A percentile compares a stretch with the other conserved stretches of the same genome.
Evolutionary conservation across 2,113 vertebrate species (phyloP).

Genomic region (Leucopternis melanops): DNA sequence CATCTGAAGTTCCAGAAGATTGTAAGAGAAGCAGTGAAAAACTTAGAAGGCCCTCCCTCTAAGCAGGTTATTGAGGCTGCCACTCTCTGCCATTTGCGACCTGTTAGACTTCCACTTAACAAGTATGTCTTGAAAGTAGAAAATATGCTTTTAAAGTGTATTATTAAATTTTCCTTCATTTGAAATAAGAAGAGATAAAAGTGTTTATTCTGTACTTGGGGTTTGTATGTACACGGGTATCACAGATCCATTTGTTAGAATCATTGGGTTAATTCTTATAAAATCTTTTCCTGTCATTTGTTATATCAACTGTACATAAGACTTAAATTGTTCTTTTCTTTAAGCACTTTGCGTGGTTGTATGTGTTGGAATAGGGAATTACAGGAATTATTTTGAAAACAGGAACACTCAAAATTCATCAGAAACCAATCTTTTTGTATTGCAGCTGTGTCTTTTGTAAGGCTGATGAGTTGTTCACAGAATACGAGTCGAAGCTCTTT

Average conservation of each 20-base stretch:
- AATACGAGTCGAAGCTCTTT: slow-evolving; percentile 97
- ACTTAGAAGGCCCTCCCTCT: slow-evolving; percentile 88
- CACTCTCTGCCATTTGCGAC: slow-evolving; percentile 90
- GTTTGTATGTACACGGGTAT: neutral
- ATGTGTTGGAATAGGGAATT: neutral
- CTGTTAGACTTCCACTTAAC: slow-evolving; percentile 89
- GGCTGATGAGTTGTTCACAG: slow-evolving; percentile 94
- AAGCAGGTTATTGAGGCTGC: slow-evolving; percentile 88
- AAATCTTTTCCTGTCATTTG: neutral
- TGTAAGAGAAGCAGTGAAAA: slow-evolving; percentile 89
- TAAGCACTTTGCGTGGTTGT: neutral
- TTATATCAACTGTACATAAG: neutral
- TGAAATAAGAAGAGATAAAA: neutral
- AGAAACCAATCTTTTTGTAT: slow-evolving; percentile 30
- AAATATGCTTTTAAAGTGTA: neutral
- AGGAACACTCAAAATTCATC: too few relatives aligned
- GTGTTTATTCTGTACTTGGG: neutral
- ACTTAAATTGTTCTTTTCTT: neutral
- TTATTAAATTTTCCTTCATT: neutral
- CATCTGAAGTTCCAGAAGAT: slow-evolving; percentile 91
- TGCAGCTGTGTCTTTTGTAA: slow-evolving; percentile 96
- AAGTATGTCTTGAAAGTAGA: slow-evolving; percentile 75
- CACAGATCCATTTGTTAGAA: neutral
- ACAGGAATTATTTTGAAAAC: neutral
- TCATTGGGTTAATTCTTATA: neutral